A percentile compares a stretch with the other conserved stretches of the same genome.
Conservation (phyloP, 2,888 invertebrate genomes). For the Syrphus vitripennis region DNA sequence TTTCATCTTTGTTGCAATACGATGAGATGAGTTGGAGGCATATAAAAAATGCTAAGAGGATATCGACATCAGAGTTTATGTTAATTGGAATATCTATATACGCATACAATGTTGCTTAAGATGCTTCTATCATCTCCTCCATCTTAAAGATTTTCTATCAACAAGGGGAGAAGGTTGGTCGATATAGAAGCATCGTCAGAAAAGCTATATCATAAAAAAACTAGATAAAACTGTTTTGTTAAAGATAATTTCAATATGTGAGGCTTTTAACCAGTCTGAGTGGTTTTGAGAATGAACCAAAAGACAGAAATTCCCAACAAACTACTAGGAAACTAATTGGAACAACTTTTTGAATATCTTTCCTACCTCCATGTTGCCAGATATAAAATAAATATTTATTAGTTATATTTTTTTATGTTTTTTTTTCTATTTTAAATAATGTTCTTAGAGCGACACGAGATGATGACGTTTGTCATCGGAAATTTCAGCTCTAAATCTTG, state of each 20-base stretch:
- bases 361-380: conserved; percentile 13
- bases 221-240: conserved; percentile 17
- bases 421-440: background rate
- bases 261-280: conserved; percentile 11
- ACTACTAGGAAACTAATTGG: conserved; percentile 4
- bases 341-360: background rate
- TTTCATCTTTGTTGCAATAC: conserved; percentile 32
- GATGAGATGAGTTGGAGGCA: background rate
- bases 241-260: background rate
- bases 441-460: background rate
- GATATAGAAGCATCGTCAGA: background rate
- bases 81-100: conserved; percentile 49
- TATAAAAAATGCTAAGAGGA: background rate
- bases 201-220: conserved; percentile 9
- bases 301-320: background rate
- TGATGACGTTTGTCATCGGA: conserved; percentile 10
- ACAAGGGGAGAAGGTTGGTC: background rate
- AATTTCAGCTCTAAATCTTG: background rate
- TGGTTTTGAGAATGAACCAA: conserved; percentile 8
- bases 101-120: conserved; percentile 20
- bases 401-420: background rate
- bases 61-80: conserved; percentile 45
- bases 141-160: conserved; percentile 2
- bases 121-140: background rate
- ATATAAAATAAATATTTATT: conserved; percentile 9